phyloP scores from a whole-genome alignment of 1,140 invertebrate species.

The Drosophila novamexicana region DNA sequence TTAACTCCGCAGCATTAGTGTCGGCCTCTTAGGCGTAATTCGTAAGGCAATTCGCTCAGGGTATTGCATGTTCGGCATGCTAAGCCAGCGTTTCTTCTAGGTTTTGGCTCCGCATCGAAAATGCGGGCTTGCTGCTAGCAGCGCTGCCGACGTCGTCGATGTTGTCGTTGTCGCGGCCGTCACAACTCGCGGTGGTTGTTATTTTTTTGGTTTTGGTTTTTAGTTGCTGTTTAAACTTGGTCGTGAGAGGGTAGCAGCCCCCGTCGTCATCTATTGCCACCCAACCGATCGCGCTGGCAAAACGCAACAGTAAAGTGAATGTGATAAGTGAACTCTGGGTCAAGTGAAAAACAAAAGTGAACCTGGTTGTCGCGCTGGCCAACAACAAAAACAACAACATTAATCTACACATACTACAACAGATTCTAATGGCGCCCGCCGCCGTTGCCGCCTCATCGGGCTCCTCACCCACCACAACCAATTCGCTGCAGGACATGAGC shows the following conservation, averaged over 20 bases:
- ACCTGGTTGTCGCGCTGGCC: constrained; percentile 16
- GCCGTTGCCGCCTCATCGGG: constrained; percentile 42
- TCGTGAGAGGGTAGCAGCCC: constrained; percentile 82
- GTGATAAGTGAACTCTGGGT: constrained; percentile 43
- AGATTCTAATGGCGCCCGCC: constrained; percentile 68
- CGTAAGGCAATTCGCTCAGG: neutral
- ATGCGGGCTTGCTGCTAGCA: constrained; percentile 73
- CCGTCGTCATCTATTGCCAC: constrained; percentile 33
- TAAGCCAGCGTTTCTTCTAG: constrained; percentile 22
- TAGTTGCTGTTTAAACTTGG: constrained; percentile 84
- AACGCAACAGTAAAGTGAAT: constrained; percentile 32
- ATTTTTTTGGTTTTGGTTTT: constrained; percentile 81
- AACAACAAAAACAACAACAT: constrained; percentile 39
- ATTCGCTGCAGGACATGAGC: constrained; percentile 72
- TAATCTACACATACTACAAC: constrained; percentile 49
- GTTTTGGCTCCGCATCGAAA: constrained; percentile 54
- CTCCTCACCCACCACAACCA: constrained; percentile 57
- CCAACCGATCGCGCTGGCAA: constrained; percentile 37
- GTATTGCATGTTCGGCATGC: constrained; percentile 6
- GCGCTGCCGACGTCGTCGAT: constrained; percentile 58
- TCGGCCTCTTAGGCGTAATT: neutral
- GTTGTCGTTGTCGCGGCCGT: constrained; percentile 51
- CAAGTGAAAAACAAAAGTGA: constrained; percentile 33
- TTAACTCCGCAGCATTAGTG: neutral
- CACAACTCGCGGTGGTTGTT: constrained; percentile 72